Percentiles rank a stretch among this genome's conserved stretches.
Evolutionary conservation across 2,797 vertebrate species (phyloP).

Genomic region (Myotis vivesi): DNA sequence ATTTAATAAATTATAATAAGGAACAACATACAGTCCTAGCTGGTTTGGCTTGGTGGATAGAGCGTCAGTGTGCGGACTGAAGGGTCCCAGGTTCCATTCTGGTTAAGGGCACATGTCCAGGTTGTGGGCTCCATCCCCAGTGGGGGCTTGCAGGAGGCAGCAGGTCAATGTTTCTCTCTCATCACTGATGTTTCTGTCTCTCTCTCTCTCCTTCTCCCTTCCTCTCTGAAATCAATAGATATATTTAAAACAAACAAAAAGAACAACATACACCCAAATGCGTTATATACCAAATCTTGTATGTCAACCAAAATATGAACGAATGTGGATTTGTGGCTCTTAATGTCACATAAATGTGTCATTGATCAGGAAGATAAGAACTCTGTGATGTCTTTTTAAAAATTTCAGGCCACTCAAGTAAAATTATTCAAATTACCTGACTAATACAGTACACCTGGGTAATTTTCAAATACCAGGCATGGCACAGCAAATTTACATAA

Average conservation of each 20-base stretch:
- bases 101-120: too few species aligned
- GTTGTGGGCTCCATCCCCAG: too few species aligned
- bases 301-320: constrained; percentile 22
- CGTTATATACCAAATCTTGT: constrained; percentile 14
- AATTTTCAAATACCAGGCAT: constrained; percentile 18
- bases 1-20: constrained; percentile 37
- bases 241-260: background rate
- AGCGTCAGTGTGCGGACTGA: too few species aligned
- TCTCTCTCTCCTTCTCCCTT: too few species aligned
- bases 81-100: too few species aligned
- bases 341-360: background rate
- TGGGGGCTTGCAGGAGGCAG: too few species aligned
- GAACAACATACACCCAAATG: background rate
- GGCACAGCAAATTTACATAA: background rate
- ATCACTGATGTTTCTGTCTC: too few species aligned
- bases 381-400: constrained; percentile 27
- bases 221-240: too few species aligned
- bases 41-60: too few species aligned
- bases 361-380: background rate
- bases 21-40: background rate
- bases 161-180: too few species aligned
- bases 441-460: background rate
- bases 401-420: background rate
- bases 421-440: constrained; percentile 20
- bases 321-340: background rate